phyloP scores from a whole-genome alignment of 2,113 vertebrate species.

The Pyxicephalus adspersus region DNA sequence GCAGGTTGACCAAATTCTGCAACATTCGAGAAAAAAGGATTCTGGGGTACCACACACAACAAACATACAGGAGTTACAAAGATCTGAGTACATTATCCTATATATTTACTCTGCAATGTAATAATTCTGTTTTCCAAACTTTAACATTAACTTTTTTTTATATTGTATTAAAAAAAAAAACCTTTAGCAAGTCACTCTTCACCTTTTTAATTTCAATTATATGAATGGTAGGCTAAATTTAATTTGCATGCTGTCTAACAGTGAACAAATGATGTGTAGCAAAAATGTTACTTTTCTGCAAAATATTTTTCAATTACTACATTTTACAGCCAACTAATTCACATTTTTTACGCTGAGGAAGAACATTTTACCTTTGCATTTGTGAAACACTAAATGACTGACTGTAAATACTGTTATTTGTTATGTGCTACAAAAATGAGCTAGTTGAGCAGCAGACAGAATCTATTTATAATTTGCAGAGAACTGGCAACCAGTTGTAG shows the following conservation, averaged over 20 bases:
- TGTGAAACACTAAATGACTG: conserved; percentile 56
- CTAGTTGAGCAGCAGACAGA: conserved; percentile 51
- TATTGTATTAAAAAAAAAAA: background rate
- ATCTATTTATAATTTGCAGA: conserved; percentile 56
- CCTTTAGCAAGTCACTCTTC: background rate
- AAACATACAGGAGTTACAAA: no score
- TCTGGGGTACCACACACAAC: no score
- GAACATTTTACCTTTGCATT: conserved; percentile 56
- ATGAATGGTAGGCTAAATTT: conserved; percentile 42
- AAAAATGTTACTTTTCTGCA: conserved; percentile 53
- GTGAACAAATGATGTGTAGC: conserved; percentile 52
- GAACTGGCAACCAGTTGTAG: conserved; percentile 54
- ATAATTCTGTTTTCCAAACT: background rate
- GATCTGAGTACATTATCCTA: no score
- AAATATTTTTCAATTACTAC: conserved; percentile 56
- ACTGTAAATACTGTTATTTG: conserved; percentile 57
- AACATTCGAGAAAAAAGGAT: no score
- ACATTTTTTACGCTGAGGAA: conserved; percentile 55
- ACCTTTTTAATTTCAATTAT: conserved; percentile 33
- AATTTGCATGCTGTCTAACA: conserved; percentile 42
- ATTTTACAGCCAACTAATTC: conserved; percentile 56
- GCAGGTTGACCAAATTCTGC: no score
- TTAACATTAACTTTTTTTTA: background rate
- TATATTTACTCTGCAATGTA: background rate
- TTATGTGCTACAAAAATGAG: conserved; percentile 55